Evolutionary conservation across 1,140 invertebrate species (phyloP).

Genomic region (Pseudomyrmex concolor): DNA sequence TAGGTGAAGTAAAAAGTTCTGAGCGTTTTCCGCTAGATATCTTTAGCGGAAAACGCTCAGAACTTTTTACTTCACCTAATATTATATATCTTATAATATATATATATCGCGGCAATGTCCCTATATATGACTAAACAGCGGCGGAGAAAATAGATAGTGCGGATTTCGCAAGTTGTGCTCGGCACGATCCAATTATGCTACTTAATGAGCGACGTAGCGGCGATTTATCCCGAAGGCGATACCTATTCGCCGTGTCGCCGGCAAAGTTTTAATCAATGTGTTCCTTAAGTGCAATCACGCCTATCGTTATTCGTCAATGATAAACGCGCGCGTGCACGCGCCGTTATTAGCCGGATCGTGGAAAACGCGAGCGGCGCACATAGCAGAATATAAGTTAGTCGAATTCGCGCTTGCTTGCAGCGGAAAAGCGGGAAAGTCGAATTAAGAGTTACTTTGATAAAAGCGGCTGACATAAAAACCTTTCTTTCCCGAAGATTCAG

Average conservation of each 20-base stretch:
- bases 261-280: conserved; percentile 62
- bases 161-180: conserved; percentile 55
- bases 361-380: neutral
- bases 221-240: conserved; percentile 39
- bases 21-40: too few relatives aligned
- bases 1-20: too few relatives aligned
- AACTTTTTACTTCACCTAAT: too few relatives aligned
- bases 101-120: neutral
- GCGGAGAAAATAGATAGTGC: conserved; percentile 21
- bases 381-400: neutral
- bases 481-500: neutral
- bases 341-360: neutral
- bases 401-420: too few relatives aligned
- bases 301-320: conserved; percentile 46
- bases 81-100: too few relatives aligned
- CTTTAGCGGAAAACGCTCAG: too few relatives aligned
- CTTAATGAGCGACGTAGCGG: conserved; percentile 39
- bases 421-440: neutral
- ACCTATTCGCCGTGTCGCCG: neutral
- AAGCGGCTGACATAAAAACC: neutral
- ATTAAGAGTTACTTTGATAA: neutral
- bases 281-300: conserved; percentile 49
- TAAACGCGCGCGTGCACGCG: neutral
- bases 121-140: too few relatives aligned
- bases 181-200: conserved; percentile 54